Conservation (phyloP, 1,140 invertebrate genomes). For the Leptinotarsa lineolata region DNA sequence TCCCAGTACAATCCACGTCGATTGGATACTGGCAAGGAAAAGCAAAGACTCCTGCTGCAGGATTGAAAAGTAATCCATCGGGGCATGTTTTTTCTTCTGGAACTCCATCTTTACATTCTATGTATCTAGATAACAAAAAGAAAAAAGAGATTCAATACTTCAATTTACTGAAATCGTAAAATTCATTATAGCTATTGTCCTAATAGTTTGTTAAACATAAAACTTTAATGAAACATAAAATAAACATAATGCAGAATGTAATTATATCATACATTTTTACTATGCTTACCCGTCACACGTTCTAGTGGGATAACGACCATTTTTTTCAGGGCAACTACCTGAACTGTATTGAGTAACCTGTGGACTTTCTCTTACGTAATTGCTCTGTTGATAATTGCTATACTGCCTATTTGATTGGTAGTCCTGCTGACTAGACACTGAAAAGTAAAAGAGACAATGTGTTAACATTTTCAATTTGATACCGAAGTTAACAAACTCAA, state of each 20-base stretch:
- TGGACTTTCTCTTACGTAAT: constrained; percentile 23
- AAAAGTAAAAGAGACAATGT: background rate
- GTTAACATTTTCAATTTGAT: background rate
- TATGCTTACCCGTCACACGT: constrained; percentile 49
- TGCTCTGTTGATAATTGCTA: background rate
- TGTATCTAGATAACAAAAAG: constrained; percentile 56
- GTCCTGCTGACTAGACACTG: constrained; percentile 17
- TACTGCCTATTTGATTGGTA: background rate
- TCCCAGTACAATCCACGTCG: constrained; percentile 75
- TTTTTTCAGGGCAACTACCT: constrained; percentile 40
- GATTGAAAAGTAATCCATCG: constrained; percentile 83
- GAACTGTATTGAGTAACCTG: constrained; percentile 22
- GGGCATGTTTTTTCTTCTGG: constrained; percentile 78
- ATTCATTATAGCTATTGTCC: no score
- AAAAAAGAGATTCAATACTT: background rate
- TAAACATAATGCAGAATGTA: no score
- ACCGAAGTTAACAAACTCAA: no score
- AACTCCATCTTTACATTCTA: constrained; percentile 73
- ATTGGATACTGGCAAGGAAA: constrained; percentile 85
- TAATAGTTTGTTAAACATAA: no score
- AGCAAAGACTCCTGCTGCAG: constrained; percentile 67
- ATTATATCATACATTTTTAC: background rate
- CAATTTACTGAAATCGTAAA: no score
- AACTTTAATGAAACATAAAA: no score
- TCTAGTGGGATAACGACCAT: constrained; percentile 46